These are phyloP conservation scores for Bombus impatiens DNA, from an alignment of 1,140 invertebrate species.

Conservation along the genomic window DNA sequence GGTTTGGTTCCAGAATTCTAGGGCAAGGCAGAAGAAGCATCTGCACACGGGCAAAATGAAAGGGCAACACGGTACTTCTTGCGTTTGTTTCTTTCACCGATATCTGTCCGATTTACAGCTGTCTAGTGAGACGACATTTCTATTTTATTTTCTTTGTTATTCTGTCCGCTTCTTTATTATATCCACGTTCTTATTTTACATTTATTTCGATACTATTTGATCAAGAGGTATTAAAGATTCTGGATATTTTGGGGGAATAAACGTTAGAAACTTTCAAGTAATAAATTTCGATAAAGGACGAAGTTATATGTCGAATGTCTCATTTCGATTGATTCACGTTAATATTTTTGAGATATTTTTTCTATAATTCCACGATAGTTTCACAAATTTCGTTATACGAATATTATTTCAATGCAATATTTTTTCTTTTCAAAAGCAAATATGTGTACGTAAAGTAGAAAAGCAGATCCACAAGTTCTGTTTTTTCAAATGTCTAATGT, in stretches of 20 bases:
- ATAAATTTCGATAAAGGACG: too few species aligned
- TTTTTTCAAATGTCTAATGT: not conserved
- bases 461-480: not conserved
- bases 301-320: too few species aligned
- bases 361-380: too few species aligned
- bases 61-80: slow-evolving; percentile 79
- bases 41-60: slow-evolving; percentile 92
- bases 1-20: slow-evolving; percentile 99
- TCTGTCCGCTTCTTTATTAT: too few species aligned
- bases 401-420: not conserved
- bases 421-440: not conserved
- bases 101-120: not conserved
- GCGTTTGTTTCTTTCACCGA: slow-evolving; percentile 42
- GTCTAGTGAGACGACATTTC: not conserved
- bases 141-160: not conserved
- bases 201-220: not conserved
- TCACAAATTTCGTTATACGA: too few species aligned
- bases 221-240: too few species aligned
- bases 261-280: too few species aligned
- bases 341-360: too few species aligned
- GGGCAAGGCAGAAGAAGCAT: slow-evolving; percentile 99
- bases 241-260: too few species aligned
- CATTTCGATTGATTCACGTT: too few species aligned
- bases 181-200: not conserved
- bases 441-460: not conserved